Percentiles rank a stretch among this genome's conserved stretches.
phyloP scores from a whole-genome alignment of 2,888 invertebrate species.

The Ashinkailepas kermadecensis region DNA sequence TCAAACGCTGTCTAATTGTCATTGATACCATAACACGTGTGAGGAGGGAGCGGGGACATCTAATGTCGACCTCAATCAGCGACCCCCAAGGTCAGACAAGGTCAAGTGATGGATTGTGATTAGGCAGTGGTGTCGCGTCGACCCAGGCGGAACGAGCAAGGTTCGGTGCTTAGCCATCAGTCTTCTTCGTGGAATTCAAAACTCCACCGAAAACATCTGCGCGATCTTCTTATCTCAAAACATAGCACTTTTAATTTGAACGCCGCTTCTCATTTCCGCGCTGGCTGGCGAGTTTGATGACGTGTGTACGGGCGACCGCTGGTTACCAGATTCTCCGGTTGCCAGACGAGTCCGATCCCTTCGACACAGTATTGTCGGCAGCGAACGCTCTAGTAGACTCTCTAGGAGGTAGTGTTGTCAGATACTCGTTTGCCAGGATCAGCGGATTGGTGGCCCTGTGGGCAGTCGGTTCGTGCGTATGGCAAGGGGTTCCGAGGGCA shows the following conservation, averaged over 20 bases:
- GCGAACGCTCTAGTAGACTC: not conserved
- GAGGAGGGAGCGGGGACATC: not conserved
- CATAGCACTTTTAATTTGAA: not conserved
- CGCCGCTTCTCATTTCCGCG: not conserved
- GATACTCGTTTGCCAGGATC: not conserved
- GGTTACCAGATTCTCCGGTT: too few relatives aligned
- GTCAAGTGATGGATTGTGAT: conserved; percentile 17
- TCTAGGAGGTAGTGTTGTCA: not conserved
- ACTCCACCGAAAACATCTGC: not conserved
- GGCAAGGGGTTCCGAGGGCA: not conserved
- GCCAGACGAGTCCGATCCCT: too few relatives aligned
- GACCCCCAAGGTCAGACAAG: conserved; percentile 10
- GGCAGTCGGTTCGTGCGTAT: not conserved
- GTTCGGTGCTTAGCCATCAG: not conserved
- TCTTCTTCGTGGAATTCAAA: not conserved
- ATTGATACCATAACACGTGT: not conserved
- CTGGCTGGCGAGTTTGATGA: too few relatives aligned
- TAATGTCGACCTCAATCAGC: conserved; percentile 9
- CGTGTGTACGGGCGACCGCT: not conserved
- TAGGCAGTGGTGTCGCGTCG: not conserved
- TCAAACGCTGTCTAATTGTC: conserved; percentile 16
- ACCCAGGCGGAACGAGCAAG: not conserved
- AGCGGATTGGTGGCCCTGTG: not conserved
- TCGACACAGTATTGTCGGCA: not conserved
- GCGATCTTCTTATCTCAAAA: not conserved